Base-by-base conservation (phyloP, 1,140 invertebrate species). In the Drosophila kanapiae region DNA sequence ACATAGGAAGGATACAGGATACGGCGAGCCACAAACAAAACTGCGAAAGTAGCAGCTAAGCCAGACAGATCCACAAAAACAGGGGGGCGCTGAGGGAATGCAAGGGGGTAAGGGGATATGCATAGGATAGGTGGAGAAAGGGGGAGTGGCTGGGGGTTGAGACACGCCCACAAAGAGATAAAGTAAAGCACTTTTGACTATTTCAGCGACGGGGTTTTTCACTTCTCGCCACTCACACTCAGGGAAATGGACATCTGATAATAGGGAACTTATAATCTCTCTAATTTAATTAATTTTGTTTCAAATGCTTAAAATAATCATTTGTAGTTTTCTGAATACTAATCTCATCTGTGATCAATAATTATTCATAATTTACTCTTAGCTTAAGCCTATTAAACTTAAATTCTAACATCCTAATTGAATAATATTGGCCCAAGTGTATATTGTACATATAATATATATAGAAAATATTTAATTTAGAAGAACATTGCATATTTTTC, bases 181-280 rank as follows among this genome's bases (percentile, higher is more conserved):
- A 90, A 90, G 75, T 90, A 90, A 90, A 90, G 85, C 81, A 84
- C 85, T 88, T 88, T 90, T 90, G 85, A 90, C 85, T 90, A 90
- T 81, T 88, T 88, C 84, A 83, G 82, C 84, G 80, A 75, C 61
- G 54, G 78, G 84, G 59, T 69, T 64, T 61, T 87, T 72, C 54
- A 35, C 68, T 27, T 48, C 11, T 37, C 63, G 23, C 27, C n/a
- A 51, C 18, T 37, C 31, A 54, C 61, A 67, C 37, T 45, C 13
- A 16, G 6, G 65, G 29, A 65, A 69, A 68, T 29, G 0, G 2
- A 11, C 4, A 6, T 6, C 9, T n/a, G n/a, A n/a, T n/a, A n/a
- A n/a, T n/a, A n/a, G n/a, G n/a, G n/a, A n/a, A n/a, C n/a, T n/a
- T n/a, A n/a, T n/a, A n/a, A n/a, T n/a, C n/a, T n/a, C n/a, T n/a